A percentile compares a stretch with the other conserved stretches of the same genome.
phyloP scores from a whole-genome alignment of 2,797 vertebrate genomes.

The Peromyscus attwateri region DNA sequence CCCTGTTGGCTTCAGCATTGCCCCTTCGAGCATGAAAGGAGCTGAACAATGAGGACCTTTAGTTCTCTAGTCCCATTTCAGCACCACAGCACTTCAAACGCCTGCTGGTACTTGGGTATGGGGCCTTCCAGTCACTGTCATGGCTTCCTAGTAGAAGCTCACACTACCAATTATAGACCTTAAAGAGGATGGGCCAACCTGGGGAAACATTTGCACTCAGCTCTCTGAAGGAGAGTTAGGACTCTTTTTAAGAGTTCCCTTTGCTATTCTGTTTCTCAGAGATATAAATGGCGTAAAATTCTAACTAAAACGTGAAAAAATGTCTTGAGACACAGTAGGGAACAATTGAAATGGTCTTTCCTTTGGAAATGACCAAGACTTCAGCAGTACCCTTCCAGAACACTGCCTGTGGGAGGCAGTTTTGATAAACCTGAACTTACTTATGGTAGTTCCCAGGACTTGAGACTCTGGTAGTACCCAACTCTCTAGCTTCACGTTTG shows the following conservation, averaged over 20 bases:
- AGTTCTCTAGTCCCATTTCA: neutral
- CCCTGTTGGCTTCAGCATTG: slow-evolving; percentile 42
- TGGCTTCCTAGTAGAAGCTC: neutral
- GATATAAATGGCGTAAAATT: slow-evolving; percentile 7
- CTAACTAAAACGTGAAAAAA: slow-evolving; percentile 32
- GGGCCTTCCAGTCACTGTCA: neutral
- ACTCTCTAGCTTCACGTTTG: neutral
- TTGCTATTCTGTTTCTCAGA: slow-evolving; percentile 49
- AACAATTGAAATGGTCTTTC: neutral
- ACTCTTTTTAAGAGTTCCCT: neutral
- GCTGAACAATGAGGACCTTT: neutral
- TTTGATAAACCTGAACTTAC: neutral
- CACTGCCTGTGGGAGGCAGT: neutral
- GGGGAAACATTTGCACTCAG: neutral
- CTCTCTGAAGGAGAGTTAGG: slow-evolving; percentile 9
- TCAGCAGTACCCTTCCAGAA: neutral
- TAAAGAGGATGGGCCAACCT: neutral
- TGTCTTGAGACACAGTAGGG: neutral
- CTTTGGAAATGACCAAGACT: slow-evolving; percentile 31
- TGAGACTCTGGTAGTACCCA: too few relatives aligned
- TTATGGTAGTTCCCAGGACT: neutral
- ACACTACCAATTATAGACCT: neutral
- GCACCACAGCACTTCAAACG: neutral
- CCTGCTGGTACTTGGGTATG: neutral
- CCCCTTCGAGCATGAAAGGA: neutral